Conservation (phyloP, 2,797 vertebrate species). For the Lacerta bilineata region DNA sequence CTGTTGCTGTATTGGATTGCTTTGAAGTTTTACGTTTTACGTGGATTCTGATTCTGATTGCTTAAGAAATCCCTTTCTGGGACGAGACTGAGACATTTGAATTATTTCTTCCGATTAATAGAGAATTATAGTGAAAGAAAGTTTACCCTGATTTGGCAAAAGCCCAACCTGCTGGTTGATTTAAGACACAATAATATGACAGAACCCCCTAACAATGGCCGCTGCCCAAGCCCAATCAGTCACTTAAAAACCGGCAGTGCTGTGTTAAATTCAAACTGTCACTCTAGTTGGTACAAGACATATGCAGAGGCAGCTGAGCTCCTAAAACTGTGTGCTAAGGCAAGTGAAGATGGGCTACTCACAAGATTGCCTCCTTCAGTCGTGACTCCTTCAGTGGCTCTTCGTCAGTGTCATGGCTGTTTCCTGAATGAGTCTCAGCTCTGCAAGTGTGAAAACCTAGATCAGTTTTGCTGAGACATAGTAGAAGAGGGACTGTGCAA, state of each 20-base stretch:
- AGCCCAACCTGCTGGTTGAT: background rate
- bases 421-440: conserved; percentile 82
- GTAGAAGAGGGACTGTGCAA: too few relatives aligned
- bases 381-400: conserved; percentile 85
- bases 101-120: too few relatives aligned
- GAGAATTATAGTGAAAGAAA: too few relatives aligned
- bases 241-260: background rate
- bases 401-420: conserved; percentile 82
- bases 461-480: conserved; percentile 19
- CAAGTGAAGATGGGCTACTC: conserved; percentile 68
- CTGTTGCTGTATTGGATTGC: too few relatives aligned
- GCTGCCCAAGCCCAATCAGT: background rate
- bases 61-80: too few relatives aligned
- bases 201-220: background rate
- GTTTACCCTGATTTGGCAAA: too few relatives aligned
- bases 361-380: conserved; percentile 94
- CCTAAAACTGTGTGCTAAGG: background rate
- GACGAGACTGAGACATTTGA: too few relatives aligned
- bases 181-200: background rate
- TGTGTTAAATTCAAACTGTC: background rate
- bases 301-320: background rate
- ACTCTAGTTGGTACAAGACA: background rate
- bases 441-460: conserved; percentile 69
- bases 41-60: too few relatives aligned
- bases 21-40: too few relatives aligned